Evolutionary conservation across 2,888 invertebrate species (phyloP).

Genomic region (Fragum fragum): DNA sequence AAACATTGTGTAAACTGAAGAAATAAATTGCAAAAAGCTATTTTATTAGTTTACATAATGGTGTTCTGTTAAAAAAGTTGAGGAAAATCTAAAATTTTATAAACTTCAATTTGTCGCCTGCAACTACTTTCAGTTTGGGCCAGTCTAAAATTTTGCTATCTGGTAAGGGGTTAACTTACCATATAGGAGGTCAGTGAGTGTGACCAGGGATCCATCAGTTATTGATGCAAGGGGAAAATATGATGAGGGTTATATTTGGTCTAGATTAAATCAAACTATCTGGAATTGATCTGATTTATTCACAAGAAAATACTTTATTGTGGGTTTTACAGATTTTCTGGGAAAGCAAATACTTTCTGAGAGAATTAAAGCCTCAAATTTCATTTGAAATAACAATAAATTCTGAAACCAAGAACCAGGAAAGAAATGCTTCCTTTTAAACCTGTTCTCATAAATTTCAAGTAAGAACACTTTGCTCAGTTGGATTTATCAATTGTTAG

Average conservation of each 20-base stretch:
- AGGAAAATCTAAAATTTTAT: too few species aligned
- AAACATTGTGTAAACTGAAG: too few species aligned
- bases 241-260: neutral
- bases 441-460: constrained; percentile 11
- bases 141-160: too few species aligned
- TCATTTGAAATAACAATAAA: constrained; percentile 31
- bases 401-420: neutral
- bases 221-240: neutral
- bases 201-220: too few species aligned
- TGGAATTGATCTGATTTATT: constrained; percentile 25
- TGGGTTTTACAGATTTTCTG: constrained; percentile 10
- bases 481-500: neutral
- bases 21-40: too few species aligned
- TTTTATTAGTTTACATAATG: too few species aligned
- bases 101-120: too few species aligned
- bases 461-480: neutral
- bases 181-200: too few species aligned
- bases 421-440: constrained; percentile 15
- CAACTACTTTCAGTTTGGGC: too few species aligned
- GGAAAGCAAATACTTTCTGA: constrained; percentile 18
- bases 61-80: too few species aligned
- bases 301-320: constrained; percentile 13
- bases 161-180: too few species aligned
- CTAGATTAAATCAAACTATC: neutral
- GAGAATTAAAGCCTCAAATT: constrained; percentile 17